Percentiles rank a stretch among this genome's conserved stretches.
Conservation (phyloP, 2,113 vertebrate species). For the Odontophorus gujanensis region DNA sequence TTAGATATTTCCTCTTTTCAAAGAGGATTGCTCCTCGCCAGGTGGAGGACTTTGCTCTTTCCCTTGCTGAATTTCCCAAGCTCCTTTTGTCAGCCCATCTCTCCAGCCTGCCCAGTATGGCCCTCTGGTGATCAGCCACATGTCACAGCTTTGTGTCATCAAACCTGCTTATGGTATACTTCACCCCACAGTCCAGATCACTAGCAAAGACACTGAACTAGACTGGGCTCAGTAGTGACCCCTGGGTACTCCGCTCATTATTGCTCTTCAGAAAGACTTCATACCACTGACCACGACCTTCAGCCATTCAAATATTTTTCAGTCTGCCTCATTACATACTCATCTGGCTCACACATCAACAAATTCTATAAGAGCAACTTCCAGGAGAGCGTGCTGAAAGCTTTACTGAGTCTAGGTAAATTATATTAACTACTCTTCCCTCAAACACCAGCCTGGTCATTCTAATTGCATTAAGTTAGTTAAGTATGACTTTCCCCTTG, state of each 20-base stretch:
- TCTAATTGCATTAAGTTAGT: neutral
- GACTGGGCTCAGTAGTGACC: neutral
- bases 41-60: neutral
- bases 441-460: neutral
- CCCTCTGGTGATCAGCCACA: neutral
- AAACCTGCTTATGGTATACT: neutral
- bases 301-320: neutral
- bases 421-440: neutral
- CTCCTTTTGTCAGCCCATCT: neutral
- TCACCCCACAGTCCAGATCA: neutral
- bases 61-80: neutral
- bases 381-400: neutral
- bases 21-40: neutral
- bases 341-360: neutral
- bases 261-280: neutral
- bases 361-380: neutral
- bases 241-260: neutral
- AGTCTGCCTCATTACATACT: neutral
- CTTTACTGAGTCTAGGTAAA: neutral
- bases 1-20: constrained; percentile 2
- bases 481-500: neutral
- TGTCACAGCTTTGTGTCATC: neutral
- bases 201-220: neutral
- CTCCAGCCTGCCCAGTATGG: neutral
- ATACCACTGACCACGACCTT: neutral